Percentiles rank a stretch among this genome's conserved stretches.
These are phyloP conservation scores for Plagodis pulveraria DNA, from an alignment of 2,888 invertebrate species.

Conservation along the genomic window DNA sequence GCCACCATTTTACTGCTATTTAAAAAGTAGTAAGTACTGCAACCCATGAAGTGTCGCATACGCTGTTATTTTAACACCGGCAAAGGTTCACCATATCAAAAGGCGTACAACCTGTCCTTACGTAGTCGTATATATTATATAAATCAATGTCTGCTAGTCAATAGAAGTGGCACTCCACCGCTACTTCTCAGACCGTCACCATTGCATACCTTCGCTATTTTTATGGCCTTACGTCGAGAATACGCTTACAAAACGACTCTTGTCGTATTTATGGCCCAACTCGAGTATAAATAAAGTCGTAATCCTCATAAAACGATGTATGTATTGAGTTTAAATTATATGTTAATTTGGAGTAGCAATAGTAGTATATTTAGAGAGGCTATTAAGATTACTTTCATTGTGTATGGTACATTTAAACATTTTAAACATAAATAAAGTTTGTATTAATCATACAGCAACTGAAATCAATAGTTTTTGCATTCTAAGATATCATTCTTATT, in stretches of 20 bases:
- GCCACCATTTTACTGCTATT: too few species aligned
- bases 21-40: too few species aligned
- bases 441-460: too few species aligned
- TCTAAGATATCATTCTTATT: too few species aligned
- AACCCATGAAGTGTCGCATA: too few species aligned
- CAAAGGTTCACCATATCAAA: too few species aligned
- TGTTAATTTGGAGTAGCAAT: constrained; percentile 18
- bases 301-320: constrained; percentile 15
- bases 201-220: not conserved
- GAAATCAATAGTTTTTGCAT: too few species aligned
- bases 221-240: not conserved
- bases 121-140: too few species aligned
- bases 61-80: too few species aligned
- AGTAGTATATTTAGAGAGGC: constrained; percentile 9
- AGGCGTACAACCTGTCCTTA: too few species aligned
- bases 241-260: not conserved
- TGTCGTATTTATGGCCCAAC: not conserved
- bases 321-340: constrained; percentile 14
- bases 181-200: constrained; percentile 1
- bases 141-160: not conserved
- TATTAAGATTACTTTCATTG: constrained; percentile 6
- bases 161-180: not conserved
- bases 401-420: not conserved
- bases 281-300: not conserved
- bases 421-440: too few species aligned